Conservation (phyloP, 2,113 vertebrate species). For the Prinia subflava region DNA sequence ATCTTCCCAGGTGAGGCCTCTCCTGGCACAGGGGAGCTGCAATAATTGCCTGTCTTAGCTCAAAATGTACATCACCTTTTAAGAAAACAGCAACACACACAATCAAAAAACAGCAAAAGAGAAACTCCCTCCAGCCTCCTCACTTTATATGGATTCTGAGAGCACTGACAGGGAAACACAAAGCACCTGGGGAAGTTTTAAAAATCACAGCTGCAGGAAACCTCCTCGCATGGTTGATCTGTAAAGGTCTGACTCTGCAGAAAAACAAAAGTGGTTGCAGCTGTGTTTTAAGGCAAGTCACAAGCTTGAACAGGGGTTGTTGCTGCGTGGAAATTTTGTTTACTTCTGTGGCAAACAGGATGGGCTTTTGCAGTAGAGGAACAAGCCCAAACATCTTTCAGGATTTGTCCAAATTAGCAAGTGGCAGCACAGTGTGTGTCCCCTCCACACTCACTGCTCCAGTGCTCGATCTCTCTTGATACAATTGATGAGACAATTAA, state of each 20-base stretch:
- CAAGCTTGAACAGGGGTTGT: neutral
- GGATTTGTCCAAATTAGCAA: neutral
- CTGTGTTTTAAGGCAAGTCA: neutral
- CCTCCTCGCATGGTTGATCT: neutral
- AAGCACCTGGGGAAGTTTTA: neutral
- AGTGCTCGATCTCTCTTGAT: neutral
- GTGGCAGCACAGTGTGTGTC: accelerated
- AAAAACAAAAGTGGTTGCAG: neutral
- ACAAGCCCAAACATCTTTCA: neutral
- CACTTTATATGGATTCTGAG: neutral
- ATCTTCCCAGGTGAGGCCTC: neutral
- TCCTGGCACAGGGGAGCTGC: neutral
- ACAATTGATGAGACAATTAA: neutral
- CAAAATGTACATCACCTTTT: accelerated
- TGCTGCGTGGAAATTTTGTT: neutral
- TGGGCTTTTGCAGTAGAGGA: neutral
- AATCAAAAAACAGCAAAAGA: neutral
- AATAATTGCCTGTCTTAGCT: accelerated
- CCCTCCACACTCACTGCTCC: accelerated
- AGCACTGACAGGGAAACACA: neutral
- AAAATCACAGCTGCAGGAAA: neutral
- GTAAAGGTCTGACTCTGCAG: neutral
- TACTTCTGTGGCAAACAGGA: neutral
- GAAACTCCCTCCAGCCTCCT: accelerated
- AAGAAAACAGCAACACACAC: accelerated